These are phyloP conservation scores for Cantharis nigra DNA, from an alignment of 2,888 invertebrate species.

Conservation along the genomic window DNA sequence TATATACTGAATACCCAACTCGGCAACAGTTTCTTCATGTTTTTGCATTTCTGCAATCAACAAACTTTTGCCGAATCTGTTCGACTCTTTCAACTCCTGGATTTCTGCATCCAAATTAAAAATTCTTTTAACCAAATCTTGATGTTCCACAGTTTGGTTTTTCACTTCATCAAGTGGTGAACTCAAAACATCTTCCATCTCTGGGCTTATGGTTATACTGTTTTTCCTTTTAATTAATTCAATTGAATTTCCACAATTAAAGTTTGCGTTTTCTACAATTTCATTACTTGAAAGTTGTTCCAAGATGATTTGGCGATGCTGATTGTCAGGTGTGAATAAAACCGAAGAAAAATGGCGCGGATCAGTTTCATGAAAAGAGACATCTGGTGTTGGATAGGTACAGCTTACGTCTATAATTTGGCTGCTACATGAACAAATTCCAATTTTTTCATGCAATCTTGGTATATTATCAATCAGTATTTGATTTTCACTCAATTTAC, in stretches of 20 bases:
- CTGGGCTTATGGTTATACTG: too few species aligned
- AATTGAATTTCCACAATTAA: too few species aligned
- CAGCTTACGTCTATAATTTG: not conserved
- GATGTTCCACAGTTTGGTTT: not conserved
- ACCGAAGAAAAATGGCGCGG: not conserved
- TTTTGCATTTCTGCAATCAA: not conserved
- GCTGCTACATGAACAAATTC: not conserved
- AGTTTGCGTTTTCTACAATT: too few species aligned
- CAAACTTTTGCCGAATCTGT: not conserved
- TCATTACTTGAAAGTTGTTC: not conserved
- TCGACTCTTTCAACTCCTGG: not conserved
- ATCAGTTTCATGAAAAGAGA: not conserved
- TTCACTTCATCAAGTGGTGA: not conserved
- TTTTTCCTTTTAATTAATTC: too few species aligned
- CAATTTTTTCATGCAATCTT: not conserved
- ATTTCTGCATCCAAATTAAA: not conserved
- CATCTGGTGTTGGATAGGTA: not conserved
- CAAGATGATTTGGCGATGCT: not conserved
- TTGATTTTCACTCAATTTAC: not conserved
- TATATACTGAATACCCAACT: not conserved
- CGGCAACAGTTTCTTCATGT: not conserved
- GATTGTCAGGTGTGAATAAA: not conserved
- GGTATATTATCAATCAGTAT: not conserved
- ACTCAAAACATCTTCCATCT: too few species aligned
- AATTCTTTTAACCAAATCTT: not conserved